Evolutionary conservation across 2,888 invertebrate species (phyloP).

Genomic region (Argyra leucocephala): DNA sequence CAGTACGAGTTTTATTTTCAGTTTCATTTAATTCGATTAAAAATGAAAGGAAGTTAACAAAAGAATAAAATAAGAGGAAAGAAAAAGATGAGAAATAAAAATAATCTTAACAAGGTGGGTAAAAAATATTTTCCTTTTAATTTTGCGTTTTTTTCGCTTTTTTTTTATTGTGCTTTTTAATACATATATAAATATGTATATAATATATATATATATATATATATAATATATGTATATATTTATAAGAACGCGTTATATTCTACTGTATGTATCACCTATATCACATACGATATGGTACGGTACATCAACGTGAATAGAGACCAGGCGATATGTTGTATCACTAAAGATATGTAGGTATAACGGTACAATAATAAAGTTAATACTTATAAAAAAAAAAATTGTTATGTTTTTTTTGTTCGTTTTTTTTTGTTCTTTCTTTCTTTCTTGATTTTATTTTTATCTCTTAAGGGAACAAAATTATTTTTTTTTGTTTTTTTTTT

Average conservation of each 20-base stretch:
- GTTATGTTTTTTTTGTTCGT: neutral
- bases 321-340: too few relatives aligned
- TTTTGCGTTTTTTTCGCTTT: neutral
- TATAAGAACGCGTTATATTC: too few relatives aligned
- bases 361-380: neutral
- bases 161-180: too few relatives aligned
- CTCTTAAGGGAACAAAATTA: neutral
- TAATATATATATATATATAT: too few relatives aligned
- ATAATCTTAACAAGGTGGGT: neutral
- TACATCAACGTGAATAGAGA: too few relatives aligned
- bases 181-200: too few relatives aligned
- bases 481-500: too few relatives aligned
- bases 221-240: too few relatives aligned
- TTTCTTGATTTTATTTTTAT: neutral
- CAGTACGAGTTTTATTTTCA: neutral
- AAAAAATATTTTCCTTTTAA: neutral
- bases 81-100: neutral
- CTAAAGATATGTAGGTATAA: neutral
- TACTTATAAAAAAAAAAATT: neutral
- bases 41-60: conserved; percentile 4
- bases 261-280: too few relatives aligned
- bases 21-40: conserved; percentile 6
- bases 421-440: neutral
- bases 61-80: neutral
- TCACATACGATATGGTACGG: too few relatives aligned